phyloP scores from a whole-genome alignment of 2,888 invertebrate genomes.

The Eupithecia pulchellata region DNA sequence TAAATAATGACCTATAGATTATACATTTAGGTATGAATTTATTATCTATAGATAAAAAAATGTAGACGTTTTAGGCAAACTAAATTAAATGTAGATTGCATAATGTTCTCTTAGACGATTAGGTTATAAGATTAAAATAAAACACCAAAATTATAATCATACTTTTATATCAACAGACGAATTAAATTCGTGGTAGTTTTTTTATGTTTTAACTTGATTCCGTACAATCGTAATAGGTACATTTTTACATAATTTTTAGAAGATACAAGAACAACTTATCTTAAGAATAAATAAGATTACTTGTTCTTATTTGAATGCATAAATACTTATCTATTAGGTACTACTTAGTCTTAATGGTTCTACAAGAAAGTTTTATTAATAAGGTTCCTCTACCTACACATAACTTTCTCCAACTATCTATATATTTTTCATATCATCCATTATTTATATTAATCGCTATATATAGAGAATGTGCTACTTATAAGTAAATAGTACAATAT shows the following conservation, averaged over 20 bases:
- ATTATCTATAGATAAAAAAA: neutral
- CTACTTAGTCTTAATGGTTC: neutral
- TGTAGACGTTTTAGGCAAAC: neutral
- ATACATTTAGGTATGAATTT: neutral
- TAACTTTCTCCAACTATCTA: neutral
- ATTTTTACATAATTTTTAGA: neutral
- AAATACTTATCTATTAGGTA: neutral
- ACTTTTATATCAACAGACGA: constrained; percentile 76
- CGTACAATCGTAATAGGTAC: constrained; percentile 19
- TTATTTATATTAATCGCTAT: neutral
- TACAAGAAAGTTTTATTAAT: neutral
- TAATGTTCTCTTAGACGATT: neutral
- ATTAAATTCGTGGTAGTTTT: constrained; percentile 70
- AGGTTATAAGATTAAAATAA: constrained; percentile 25
- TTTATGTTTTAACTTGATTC: constrained; percentile 42
- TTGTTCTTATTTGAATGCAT: constrained; percentile 18
- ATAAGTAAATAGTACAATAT: neutral
- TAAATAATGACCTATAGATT: neutral
- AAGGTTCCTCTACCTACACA: neutral
- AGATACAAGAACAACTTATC: too few relatives aligned
- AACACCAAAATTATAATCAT: constrained; percentile 51
- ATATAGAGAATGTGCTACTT: neutral
- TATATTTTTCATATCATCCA: neutral
- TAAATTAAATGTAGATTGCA: neutral
- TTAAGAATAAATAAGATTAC: neutral